phyloP scores from a whole-genome alignment of 1,140 invertebrate genomes.

The Drosophila willistoni region DNA sequence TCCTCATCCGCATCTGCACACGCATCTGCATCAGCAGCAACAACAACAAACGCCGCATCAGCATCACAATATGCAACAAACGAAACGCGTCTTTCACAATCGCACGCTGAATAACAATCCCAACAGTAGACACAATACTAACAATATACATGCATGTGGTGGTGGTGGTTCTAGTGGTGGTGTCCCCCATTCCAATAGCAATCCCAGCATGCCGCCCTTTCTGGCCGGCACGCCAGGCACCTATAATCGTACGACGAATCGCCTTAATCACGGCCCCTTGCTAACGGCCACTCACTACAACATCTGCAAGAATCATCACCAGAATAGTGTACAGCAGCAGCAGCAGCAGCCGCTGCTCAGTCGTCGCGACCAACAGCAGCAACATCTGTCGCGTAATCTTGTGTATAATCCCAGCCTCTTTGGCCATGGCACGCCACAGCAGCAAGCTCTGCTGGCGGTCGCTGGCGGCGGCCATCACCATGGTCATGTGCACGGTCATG shows the following conservation, averaged over 20 bases:
- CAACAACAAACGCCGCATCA: conserved; percentile 29
- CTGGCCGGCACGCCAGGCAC: conserved; percentile 69
- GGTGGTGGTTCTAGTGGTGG: conserved; percentile 23
- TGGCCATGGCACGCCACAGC: conserved; percentile 40
- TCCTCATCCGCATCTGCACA: conserved; percentile 22
- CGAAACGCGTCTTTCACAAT: conserved; percentile 67
- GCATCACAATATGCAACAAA: conserved; percentile 37
- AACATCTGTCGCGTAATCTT: conserved; percentile 58
- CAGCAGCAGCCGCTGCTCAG: conserved; percentile 35
- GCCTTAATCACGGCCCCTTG: conserved; percentile 72
- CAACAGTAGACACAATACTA: conserved; percentile 78
- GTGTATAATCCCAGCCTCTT: conserved; percentile 67
- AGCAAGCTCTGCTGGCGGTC: conserved; percentile 47
- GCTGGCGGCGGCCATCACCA: conserved; percentile 37
- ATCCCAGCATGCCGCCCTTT: conserved; percentile 61
- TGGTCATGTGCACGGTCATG: conserved; percentile 19
- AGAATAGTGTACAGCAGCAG: conserved; percentile 47
- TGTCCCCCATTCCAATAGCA: conserved; percentile 46
- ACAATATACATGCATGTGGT: conserved; percentile 68
- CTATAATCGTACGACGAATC: conserved; percentile 74
- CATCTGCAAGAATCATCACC: conserved; percentile 73
- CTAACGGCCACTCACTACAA: conserved; percentile 72
- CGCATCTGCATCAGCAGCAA: conserved; percentile 30
- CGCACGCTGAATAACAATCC: conserved; percentile 74
- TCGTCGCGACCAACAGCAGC: conserved; percentile 47